These are phyloP conservation scores for Lepus americanus DNA, from an alignment of 2,113 vertebrate species.

Conservation along the genomic window DNA sequence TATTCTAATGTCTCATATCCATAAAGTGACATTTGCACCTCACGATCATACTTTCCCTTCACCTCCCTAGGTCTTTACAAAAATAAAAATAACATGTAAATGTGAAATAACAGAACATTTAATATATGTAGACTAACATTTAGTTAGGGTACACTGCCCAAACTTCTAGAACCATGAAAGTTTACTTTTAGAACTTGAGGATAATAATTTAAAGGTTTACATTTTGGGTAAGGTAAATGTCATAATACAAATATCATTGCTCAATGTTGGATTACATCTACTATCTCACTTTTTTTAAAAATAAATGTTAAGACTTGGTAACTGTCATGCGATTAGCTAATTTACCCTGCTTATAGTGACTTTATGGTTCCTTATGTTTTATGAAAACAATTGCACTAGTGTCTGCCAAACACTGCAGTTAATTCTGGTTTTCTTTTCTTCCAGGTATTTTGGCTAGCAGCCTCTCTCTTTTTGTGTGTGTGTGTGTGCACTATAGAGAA, in stretches of 20 bases:
- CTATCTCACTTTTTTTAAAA: slow-evolving; percentile 53
- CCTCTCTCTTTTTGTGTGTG: slow-evolving; percentile 50
- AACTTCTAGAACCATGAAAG: slow-evolving; percentile 4
- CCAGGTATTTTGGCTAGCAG: slow-evolving; percentile 35
- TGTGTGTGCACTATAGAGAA: slow-evolving; percentile 42
- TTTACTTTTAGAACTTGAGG: background rate
- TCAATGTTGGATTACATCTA: slow-evolving; percentile 73
- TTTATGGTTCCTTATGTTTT: slow-evolving; percentile 61
- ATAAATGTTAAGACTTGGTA: slow-evolving; percentile 76
- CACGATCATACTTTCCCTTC: slow-evolving; percentile 63
- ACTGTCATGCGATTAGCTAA: background rate
- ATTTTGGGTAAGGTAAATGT: slow-evolving; percentile 82
- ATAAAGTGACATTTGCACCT: slow-evolving; percentile 54
- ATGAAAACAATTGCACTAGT: slow-evolving; percentile 58
- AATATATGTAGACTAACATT: slow-evolving; percentile 62
- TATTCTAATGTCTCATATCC: slow-evolving; percentile 62
- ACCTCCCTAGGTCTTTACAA: slow-evolving; percentile 46
- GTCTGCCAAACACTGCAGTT: slow-evolving; percentile 45
- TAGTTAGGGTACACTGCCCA: background rate
- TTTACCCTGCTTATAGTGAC: background rate
- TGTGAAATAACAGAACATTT: slow-evolving; percentile 62
- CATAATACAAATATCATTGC: slow-evolving; percentile 83
- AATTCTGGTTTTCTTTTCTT: background rate
- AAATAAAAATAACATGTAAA: slow-evolving; percentile 30
- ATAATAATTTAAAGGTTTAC: slow-evolving; percentile 39